Evolutionary conservation across 2,888 invertebrate genomes (phyloP), one percentile per base, ranked within the genome.

Genomic region (Drosophila niveifrons): DNA sequence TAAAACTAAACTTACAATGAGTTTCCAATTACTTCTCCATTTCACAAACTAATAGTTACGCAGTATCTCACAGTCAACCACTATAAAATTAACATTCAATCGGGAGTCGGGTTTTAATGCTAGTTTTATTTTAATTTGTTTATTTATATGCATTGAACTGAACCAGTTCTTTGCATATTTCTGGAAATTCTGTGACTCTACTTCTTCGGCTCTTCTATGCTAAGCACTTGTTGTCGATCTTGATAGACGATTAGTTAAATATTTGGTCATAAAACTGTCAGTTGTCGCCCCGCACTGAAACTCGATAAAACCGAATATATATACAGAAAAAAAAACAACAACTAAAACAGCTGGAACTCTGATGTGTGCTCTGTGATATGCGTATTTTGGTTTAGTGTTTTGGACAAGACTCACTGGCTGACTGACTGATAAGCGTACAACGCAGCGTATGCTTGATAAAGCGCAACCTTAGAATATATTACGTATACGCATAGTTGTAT

Each of bases 381-480:
- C 28, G n/a, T 9, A 34, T 23, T 52, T 15, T 46, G 10, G 9
- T 15, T 13, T 51, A 10, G n/a, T 23, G 11, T 15, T 56, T 59
- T 17, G 58, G 3, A 34, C 59, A 50, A 34, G 15, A 31, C 34
- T 34, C 50, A 23, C 23, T 23, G 23, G 6, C 23, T 18, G 18
- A 18, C 18, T 53, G 55, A 47, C 66, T 73, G 80, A 76, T 82
- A 84, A 82, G 71, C 68, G 62, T 47, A 56, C 64, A 48, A 64
- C 61, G 57, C 31, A 52, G 75, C 82, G 82, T 82, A 83, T 84
- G 53, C 72, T 74, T 82, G 82, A 82, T 82, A 78, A 80, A 78
- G 61, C 59, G 73, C 70, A 78, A 75, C 72, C 80, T 73, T 79
- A 68, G 58, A 66, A 39, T 72, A 53, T 59, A 75, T 75, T 69